phyloP scores from a whole-genome alignment of 2,888 invertebrate genomes.

The Trachelus tabidus region DNA sequence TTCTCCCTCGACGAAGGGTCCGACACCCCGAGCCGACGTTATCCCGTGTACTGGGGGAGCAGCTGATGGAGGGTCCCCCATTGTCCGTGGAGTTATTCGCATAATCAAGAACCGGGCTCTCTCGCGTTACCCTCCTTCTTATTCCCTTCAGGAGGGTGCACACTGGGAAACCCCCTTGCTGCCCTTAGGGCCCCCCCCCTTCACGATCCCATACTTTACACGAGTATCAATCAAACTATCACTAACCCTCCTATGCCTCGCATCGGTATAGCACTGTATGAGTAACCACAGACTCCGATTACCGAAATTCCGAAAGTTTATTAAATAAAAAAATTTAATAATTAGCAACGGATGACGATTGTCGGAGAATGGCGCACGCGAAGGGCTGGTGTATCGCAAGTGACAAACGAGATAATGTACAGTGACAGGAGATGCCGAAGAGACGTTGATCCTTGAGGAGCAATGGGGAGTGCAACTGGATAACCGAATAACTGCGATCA shows the following conservation, averaged over 20 bases:
- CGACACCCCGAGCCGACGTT: conserved; percentile 63
- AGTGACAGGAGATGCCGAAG: neutral
- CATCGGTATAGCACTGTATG: neutral
- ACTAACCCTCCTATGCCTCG: neutral
- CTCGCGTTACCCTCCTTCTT: conserved; percentile 50
- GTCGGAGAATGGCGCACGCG: neutral
- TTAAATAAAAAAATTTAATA: neutral
- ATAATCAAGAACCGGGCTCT: conserved; percentile 50
- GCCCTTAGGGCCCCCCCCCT: neutral
- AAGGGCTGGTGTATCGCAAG: neutral
- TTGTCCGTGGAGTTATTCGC: conserved; percentile 58
- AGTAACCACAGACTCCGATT: neutral
- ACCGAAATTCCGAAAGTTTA: neutral
- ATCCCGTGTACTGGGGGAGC: conserved; percentile 39
- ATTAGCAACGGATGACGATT: neutral
- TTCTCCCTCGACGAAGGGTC: conserved; percentile 44
- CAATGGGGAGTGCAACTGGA: neutral
- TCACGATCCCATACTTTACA: neutral
- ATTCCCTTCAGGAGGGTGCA: neutral
- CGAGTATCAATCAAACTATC: neutral
- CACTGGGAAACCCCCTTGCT: neutral
- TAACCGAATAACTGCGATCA: neutral
- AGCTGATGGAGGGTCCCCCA: conserved; percentile 57
- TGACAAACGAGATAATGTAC: conserved; percentile 31
- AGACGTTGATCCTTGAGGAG: neutral